These are phyloP conservation scores for Cassiopea xamachana DNA, from an alignment of 30 jellyfish, hydroid and myxozoan genomes.

Conservation along the genomic window DNA sequence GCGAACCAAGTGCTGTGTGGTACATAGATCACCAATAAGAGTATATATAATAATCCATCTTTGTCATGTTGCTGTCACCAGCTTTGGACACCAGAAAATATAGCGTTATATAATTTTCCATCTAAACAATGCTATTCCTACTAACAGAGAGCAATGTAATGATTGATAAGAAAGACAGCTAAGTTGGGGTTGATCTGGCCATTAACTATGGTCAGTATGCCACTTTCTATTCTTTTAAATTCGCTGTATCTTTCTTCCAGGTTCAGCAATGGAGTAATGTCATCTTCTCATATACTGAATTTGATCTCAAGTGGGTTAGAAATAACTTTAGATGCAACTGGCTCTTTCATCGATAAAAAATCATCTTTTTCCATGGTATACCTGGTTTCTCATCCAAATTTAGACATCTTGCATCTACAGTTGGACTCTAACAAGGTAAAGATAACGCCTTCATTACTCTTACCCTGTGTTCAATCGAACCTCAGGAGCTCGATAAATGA, in stretches of 20 bases:
- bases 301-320: neutral
- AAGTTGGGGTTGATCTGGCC: no score
- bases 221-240: no score
- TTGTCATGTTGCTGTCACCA: no score
- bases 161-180: no score
- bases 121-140: no score
- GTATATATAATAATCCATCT: no score
- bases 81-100: no score
- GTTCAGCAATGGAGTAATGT: slow-evolving; percentile 12
- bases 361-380: slow-evolving; percentile 43
- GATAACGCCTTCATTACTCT: neutral
- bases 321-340: slow-evolving; percentile 18
- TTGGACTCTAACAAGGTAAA: neutral
- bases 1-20: no score
- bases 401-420: neutral
- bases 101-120: no score
- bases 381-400: neutral
- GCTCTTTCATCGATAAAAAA: slow-evolving; percentile 21
- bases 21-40: no score
- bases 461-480: neutral
- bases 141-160: no score
- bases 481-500: neutral
- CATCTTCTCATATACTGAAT: slow-evolving; percentile 20
- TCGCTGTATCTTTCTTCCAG: neutral
- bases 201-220: no score